Evolutionary conservation across 2,113 vertebrate genomes (phyloP), one percentile per base, ranked within the genome.

Genomic region (Poeciliopsis retropinna): DNA sequence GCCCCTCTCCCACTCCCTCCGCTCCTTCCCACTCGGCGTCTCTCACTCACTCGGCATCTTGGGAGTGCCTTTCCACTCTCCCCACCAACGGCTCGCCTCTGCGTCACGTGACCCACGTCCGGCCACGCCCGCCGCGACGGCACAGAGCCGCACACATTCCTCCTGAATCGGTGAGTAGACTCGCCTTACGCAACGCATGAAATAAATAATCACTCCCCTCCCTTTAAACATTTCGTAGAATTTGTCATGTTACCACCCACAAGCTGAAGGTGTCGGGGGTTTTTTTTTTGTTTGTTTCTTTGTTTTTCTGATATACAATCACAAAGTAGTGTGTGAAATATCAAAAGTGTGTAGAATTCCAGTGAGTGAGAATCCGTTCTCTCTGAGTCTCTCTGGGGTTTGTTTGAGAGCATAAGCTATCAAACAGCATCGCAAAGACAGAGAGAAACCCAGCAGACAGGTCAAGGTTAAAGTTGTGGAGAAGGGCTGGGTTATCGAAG

Each of bases 71-170:
- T 11, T 94, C 95, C 1, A 96, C 96, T 15, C 93, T 97, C 37
- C 96, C 96, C 19, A 97, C 96, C 71, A 96, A 97, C 2, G 96
- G 96, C 64, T 94, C 94, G 27, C 96, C 96, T 25, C 91, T 97
- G 73, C 95, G 92, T 72, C 96, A 97, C 28, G 95, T 95, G 87
- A 97, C 96, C 57, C 95, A 96, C 25, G 93, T 94, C 65, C 91
- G 96, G 71, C 96, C 96, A 1, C 94, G 95, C 27, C 96, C 96
- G 0, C 96, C 96, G 0, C 92, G 96, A 64, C 93, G 91, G 76
- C 83, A 95, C 93, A 73, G 93, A 67, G 70, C 92, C 0, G 88
- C 93, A 63, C 80, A 95, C 85, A 72, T 94, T 81, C 85, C 95
- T 76, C 76, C 91, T 80, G 89, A 96, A 84, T 80, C 92, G 27